phyloP scores from a whole-genome alignment of 2,113 vertebrate genomes.

The Phylloscopus trochiloides region DNA sequence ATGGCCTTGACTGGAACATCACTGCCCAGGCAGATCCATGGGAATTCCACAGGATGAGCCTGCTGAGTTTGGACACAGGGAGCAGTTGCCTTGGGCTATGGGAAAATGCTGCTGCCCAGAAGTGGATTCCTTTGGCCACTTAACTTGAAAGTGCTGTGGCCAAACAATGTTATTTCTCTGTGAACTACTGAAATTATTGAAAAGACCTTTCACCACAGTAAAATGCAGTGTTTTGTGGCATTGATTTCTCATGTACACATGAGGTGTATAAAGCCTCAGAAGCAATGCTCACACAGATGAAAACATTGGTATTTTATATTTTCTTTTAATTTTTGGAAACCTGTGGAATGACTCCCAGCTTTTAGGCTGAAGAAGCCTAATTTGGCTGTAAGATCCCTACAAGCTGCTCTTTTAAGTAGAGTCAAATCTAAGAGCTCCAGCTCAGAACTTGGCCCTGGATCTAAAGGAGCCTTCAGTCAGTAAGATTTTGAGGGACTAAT shows the following conservation, averaged over 20 bases:
- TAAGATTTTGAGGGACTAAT: background rate
- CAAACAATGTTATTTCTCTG: background rate
- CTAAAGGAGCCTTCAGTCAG: background rate
- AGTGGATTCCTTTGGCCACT: background rate
- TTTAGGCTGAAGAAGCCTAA: background rate
- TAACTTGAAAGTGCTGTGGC: background rate
- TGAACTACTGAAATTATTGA: background rate
- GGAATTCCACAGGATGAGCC: background rate
- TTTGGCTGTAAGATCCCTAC: background rate
- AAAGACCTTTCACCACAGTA: background rate
- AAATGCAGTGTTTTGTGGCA: background rate
- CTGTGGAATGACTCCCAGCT: background rate
- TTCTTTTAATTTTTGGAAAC: background rate
- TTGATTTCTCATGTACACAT: background rate
- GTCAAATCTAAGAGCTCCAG: background rate
- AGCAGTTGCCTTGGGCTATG: background rate
- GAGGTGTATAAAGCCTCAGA: background rate
- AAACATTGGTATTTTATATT: background rate
- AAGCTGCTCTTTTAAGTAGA: background rate
- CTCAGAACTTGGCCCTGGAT: background rate
- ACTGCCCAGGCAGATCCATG: background rate
- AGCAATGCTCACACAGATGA: background rate
- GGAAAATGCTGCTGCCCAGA: conserved; percentile 14
- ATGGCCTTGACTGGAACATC: background rate
- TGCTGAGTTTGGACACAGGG: background rate